A percentile compares a stretch with the other conserved stretches of the same genome.
Conservation (phyloP, 2,113 vertebrate species). For the Saccopteryx bilineata region DNA sequence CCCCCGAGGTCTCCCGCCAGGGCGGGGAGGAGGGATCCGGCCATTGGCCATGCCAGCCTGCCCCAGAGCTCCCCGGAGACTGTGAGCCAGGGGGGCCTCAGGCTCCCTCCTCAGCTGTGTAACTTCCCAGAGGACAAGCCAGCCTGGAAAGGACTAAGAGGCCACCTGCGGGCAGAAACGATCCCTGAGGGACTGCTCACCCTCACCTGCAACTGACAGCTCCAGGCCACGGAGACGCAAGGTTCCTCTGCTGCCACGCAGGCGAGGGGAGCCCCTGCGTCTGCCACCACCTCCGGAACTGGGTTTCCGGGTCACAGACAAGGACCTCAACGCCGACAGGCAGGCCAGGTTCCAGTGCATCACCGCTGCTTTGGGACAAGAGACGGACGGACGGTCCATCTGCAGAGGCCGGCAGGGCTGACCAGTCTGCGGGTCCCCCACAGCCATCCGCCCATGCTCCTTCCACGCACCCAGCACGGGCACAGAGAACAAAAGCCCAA, state of each 20-base stretch:
- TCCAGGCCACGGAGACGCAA: slow-evolving; percentile 89
- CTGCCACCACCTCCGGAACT: slow-evolving; percentile 92
- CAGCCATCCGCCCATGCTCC: too few species aligned
- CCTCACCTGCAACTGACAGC: background rate
- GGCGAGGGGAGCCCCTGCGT: slow-evolving; percentile 87
- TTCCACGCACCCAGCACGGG: too few species aligned
- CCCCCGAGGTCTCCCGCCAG: background rate
- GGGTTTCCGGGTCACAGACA: slow-evolving; percentile 90
- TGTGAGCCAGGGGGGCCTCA: slow-evolving; percentile 77
- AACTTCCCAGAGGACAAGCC: slow-evolving; percentile 85
- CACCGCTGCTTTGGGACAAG: slow-evolving; percentile 89
- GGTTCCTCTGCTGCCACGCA: slow-evolving; percentile 88
- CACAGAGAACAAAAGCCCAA: too few species aligned
- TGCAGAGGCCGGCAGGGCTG: too few species aligned
- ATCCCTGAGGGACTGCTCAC: background rate
- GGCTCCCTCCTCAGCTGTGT: slow-evolving; percentile 85
- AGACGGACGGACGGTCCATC: slow-evolving; percentile 72
- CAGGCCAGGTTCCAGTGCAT: slow-evolving; percentile 88
- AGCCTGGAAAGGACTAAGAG: slow-evolving; percentile 82
- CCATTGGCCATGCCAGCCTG: slow-evolving; percentile 89
- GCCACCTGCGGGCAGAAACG: background rate
- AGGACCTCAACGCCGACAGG: slow-evolving; percentile 93
- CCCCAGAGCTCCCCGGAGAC: slow-evolving; percentile 91
- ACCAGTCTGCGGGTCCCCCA: too few species aligned
- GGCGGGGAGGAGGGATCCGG: slow-evolving; percentile 71